Evolutionary conservation across 2,113 vertebrate genomes (phyloP), one percentile per base, ranked within the genome.

Genomic region (Arothron firmamentum): DNA sequence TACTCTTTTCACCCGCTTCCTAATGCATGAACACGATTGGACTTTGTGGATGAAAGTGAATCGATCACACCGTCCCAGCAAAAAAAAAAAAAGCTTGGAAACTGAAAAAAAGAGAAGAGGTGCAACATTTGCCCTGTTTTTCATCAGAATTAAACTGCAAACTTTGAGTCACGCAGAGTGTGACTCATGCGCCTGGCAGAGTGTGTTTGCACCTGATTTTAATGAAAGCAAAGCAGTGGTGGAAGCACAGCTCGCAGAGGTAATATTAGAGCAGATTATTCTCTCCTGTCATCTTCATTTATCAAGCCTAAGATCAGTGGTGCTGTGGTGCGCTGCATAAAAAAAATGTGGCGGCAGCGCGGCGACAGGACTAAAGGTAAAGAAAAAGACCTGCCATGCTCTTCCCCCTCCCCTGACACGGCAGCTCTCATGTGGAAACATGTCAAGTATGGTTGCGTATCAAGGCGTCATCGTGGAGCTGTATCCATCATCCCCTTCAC

Each of bases 401-500:
- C 34, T 47, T 16, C 52, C 47, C 34, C 49, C 59, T 72, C 59
- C 45, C 49, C 50, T 66, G 77, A 78, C 53, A 71, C 28, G 18
- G 20, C 42, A 59, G 31, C 77, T 57, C 61, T 84, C 72, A 55
- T 66, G 82, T 62, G 76, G 79, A 84, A 85, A 78, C 73, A 80
- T 70, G 83, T 80, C 77, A 79, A 77, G 74, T 78, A 74, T 79
- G 34, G 19, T 67, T 62, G 72, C 74, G 67, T 69, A 69, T 56
- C 18, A 18, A 65, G n/a, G 66, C 72, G 74, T 80, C 66, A 70
- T 82, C 53, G 14, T 73, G 57, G 67, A 82, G 78, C 80, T 56
- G 12, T 71, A 74, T 87, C 80, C 85, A 81, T 86, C 83, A 82
- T 79, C 73, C 77, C 79, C 70, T 63, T 62, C 70, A 70, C 67